Evolutionary conservation across 2,888 invertebrate species (phyloP), one percentile per base, ranked within the genome.

Genomic region (Caenorhabditis becei): DNA sequence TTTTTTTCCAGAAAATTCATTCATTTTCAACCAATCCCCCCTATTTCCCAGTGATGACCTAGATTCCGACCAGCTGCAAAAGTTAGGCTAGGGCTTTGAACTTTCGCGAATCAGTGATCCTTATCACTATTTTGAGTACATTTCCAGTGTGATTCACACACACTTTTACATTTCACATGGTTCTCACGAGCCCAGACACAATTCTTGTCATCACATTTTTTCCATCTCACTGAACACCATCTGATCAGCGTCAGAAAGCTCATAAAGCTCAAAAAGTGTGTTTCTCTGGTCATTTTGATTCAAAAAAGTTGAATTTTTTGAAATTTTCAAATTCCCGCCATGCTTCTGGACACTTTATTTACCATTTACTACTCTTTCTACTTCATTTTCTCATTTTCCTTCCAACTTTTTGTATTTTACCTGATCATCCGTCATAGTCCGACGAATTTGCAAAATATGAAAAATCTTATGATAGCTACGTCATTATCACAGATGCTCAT

Each of bases 381-480:
- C 20, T 74, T 65, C 18, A 41, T 59, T 20, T 65, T 74, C 28
- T 58, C 74, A 0, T 16, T 49, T 3, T 20, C 26, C 51, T 24
- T 56, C 14, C 65, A 65, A 51, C 5, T 51, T 0, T 74, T 74
- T n/a, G 56, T 74, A 1, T 23, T 74, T 8, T 74, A 41, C 32
- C 23, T 74, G n/a, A 74, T 74, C 24, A 20, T 74, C 0, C 51
- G 65, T 20, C 74, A 74, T 20, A 74, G 74, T 23, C 74, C 74
- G 20, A n/a, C 51, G 0, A 74, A 47, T 65, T 44, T 74, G 23
- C 24, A 51, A 26, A 65, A 74, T 10, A 65, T 74, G 74, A 65
- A 59, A 35, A 65, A 65, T n/a, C 41, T 74, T 20, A 65, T 74
- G 74, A 24, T 49, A 26, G 65, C 74, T 16, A 74, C 74, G 10